Percentiles rank a stretch among this genome's conserved stretches.
These are phyloP conservation scores for Spodoptera exigua DNA, from an alignment of 2,888 invertebrate genomes.

Conservation along the genomic window DNA sequence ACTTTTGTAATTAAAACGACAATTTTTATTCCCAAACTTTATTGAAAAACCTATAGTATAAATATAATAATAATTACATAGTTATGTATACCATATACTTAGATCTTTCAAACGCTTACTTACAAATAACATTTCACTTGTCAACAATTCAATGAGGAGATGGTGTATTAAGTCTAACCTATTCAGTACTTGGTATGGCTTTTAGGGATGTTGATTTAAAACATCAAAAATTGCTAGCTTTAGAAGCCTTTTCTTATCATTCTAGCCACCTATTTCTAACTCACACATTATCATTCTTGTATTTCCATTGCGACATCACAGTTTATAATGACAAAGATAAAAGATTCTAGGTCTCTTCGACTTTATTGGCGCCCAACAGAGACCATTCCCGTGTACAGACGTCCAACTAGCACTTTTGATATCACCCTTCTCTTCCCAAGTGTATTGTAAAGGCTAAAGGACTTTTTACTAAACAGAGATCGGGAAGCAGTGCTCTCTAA, in stretches of 20 bases:
- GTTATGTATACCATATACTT: slow-evolving; percentile 29
- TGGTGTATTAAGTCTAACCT: slow-evolving; percentile 44
- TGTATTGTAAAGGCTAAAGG: too few relatives aligned
- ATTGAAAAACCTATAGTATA: slow-evolving; percentile 73
- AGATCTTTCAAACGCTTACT: slow-evolving; percentile 44
- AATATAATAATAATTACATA: slow-evolving; percentile 65
- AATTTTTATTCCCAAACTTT: slow-evolving; percentile 71
- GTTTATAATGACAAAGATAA: too few relatives aligned
- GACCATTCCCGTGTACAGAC: too few relatives aligned
- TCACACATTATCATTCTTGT: too few relatives aligned
- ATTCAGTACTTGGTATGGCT: slow-evolving; percentile 36
- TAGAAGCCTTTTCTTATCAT: slow-evolving; percentile 4
- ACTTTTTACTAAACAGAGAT: too few relatives aligned
- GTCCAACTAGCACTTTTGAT: too few relatives aligned
- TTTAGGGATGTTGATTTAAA: slow-evolving; percentile 43
- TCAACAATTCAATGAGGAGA: slow-evolving; percentile 34
- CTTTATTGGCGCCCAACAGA: too few relatives aligned
- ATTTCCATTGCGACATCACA: too few relatives aligned
- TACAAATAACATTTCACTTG: slow-evolving; percentile 51
- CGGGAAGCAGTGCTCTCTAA: too few relatives aligned
- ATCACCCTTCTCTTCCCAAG: too few relatives aligned
- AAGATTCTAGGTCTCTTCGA: too few relatives aligned
- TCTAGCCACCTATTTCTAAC: background rate
- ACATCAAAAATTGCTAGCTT: slow-evolving; percentile 9
- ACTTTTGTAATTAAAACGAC: slow-evolving; percentile 36